Evolutionary conservation across 2,113 vertebrate genomes (phyloP).

Genomic region (Pleuronectes platessa): DNA sequence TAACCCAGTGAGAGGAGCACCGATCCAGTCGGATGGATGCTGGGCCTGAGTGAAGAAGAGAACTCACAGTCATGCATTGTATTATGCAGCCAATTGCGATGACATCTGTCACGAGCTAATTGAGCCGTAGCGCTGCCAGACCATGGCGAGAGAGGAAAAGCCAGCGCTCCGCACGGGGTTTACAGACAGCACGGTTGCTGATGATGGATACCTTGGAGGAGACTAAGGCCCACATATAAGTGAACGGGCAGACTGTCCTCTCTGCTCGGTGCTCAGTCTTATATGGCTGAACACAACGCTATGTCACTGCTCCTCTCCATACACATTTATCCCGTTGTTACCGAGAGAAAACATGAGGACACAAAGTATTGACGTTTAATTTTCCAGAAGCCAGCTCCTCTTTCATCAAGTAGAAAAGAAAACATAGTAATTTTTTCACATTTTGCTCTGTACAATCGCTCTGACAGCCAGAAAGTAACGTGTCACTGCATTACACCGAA

Average conservation of each 20-base stretch:
- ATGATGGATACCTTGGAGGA: constrained; percentile 5
- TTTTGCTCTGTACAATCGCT: not conserved
- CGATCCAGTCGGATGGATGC: constrained; percentile 16
- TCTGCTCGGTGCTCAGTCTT: constrained; percentile 10
- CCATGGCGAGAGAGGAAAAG: not conserved
- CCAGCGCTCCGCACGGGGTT: not conserved
- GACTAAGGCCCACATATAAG: not conserved
- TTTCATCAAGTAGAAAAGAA: constrained; percentile 11
- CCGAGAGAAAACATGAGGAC: not conserved
- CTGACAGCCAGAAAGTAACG: not conserved
- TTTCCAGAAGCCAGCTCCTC: not conserved
- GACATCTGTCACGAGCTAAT: constrained; percentile 29
- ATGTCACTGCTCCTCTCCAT: constrained; percentile 1
- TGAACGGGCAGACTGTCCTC: constrained; percentile 14
- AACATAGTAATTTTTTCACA: too few species aligned
- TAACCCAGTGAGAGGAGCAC: not conserved
- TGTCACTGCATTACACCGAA: too few species aligned
- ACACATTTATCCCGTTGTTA: not conserved
- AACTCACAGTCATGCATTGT: not conserved
- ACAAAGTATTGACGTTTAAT: not conserved
- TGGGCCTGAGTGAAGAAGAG: constrained; percentile 2
- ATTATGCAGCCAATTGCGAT: constrained; percentile 23
- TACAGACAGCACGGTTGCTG: constrained; percentile 1
- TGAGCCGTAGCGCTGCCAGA: not conserved
- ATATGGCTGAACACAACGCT: constrained; percentile 8